Conservation (phyloP, 2,797 vertebrate genomes). For the Xerus rutilus region DNA sequence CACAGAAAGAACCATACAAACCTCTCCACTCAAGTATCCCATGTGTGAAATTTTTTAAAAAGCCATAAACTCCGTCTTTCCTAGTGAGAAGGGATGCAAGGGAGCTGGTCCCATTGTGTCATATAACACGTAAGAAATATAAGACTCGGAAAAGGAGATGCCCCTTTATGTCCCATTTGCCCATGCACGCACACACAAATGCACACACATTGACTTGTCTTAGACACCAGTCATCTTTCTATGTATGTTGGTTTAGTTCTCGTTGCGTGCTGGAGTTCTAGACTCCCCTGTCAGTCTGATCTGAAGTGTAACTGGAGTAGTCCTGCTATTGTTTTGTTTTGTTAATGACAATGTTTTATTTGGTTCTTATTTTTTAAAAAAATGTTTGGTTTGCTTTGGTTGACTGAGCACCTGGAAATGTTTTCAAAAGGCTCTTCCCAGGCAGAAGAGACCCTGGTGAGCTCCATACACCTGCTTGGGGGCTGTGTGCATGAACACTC, state of each 20-base stretch:
- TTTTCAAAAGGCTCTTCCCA: not conserved
- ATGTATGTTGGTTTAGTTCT: not conserved
- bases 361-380: not conserved
- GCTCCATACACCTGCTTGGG: not conserved
- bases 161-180: not conserved
- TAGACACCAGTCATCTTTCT: not conserved
- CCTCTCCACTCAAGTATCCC: not conserved
- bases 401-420: not conserved
- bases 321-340: not conserved
- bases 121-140: not conserved
- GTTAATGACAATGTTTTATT: not conserved
- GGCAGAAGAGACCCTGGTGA: not conserved
- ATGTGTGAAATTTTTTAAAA: not conserved
- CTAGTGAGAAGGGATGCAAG: not conserved
- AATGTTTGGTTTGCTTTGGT: not conserved
- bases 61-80: slow-evolving; percentile 2
- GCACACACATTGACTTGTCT: not conserved
- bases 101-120: not conserved
- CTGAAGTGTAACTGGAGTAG: not conserved
- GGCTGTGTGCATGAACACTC: not conserved
- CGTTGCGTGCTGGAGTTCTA: not conserved
- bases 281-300: not conserved
- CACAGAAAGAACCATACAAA: not conserved
- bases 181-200: too few relatives aligned
- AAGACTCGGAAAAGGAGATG: not conserved